These are phyloP conservation scores for Resseliella maxima DNA, from an alignment of 2,888 invertebrate genomes.

Conservation along the genomic window DNA sequence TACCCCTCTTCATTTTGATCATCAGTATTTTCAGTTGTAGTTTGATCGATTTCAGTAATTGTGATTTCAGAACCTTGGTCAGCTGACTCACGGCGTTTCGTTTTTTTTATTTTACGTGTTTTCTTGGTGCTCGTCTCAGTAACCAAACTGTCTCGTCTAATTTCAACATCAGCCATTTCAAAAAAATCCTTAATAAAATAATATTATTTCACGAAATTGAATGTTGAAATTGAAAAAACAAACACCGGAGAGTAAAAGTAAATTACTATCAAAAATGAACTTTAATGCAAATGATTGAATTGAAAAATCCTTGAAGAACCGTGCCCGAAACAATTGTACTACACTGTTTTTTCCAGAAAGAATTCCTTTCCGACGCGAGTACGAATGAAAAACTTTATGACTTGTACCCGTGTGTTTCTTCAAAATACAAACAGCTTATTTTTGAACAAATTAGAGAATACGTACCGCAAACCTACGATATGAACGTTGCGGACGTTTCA, in stretches of 20 bases:
- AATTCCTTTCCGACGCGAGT: neutral
- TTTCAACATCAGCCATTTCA: conserved; percentile 90
- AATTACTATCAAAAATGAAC: neutral
- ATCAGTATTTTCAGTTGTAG: conserved; percentile 70
- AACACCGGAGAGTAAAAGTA: neutral
- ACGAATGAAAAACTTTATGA: neutral
- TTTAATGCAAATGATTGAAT: neutral
- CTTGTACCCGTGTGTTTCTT: neutral
- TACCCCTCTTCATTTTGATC: conserved; percentile 76
- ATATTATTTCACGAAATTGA: neutral
- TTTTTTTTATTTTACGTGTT: conserved; percentile 92
- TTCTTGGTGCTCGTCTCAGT: conserved; percentile 86
- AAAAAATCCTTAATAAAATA: neutral
- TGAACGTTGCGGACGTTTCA: neutral
- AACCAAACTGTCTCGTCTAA: conserved; percentile 72
- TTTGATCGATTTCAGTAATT: conserved; percentile 82
- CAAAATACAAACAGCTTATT: conserved; percentile 28
- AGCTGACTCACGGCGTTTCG: conserved; percentile 83
- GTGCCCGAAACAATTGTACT: neutral
- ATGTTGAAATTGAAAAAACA: neutral
- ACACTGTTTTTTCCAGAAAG: conserved; percentile 12
- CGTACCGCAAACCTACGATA: conserved; percentile 51
- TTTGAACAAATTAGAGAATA: neutral
- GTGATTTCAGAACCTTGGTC: conserved; percentile 81
- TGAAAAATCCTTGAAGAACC: neutral